Percentiles rank a stretch among this genome's conserved stretches.
Evolutionary conservation across 2,888 invertebrate genomes (phyloP).

Genomic region (Epinotia brunnichana): DNA sequence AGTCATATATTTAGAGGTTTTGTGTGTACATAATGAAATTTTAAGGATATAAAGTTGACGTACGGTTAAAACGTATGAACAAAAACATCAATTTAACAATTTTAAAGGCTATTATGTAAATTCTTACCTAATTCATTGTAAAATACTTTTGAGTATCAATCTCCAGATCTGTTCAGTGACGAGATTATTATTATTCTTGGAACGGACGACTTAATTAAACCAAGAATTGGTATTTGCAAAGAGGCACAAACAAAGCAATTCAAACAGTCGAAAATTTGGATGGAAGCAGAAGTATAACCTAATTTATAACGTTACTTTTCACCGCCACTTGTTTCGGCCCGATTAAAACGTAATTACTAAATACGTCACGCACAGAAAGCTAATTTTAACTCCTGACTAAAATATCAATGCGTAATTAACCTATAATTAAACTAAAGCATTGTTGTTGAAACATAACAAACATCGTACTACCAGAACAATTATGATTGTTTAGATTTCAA

Average conservation of each 20-base stretch:
- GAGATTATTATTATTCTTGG: conserved; percentile 15
- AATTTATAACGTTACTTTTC: conserved; percentile 27
- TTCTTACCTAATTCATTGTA: not conserved
- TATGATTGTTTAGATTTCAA: conserved; percentile 56
- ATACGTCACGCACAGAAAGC: conserved; percentile 32
- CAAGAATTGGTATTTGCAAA: conserved; percentile 20
- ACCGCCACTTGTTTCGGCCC: conserved; percentile 21
- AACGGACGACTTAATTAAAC: conserved; percentile 18
- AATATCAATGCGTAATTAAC: conserved; percentile 21
- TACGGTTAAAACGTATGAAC: too few species aligned
- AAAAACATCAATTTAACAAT: not conserved
- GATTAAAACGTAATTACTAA: conserved; percentile 28
- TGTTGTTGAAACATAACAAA: conserved; percentile 4
- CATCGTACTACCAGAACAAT: conserved; percentile 1
- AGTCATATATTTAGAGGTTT: too few species aligned
- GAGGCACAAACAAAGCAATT: conserved; percentile 23
- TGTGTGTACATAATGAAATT: too few species aligned
- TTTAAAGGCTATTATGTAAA: not conserved
- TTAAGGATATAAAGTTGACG: too few species aligned
- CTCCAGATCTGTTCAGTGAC: not conserved
- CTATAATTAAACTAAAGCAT: not conserved
- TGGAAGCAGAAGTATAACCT: conserved; percentile 13
- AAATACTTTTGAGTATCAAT: not conserved
- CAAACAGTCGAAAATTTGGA: conserved; percentile 12
- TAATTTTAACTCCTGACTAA: conserved; percentile 22